Base-by-base conservation (phyloP, 2,797 vertebrate genomes). In the Intellagama lesueurii region DNA sequence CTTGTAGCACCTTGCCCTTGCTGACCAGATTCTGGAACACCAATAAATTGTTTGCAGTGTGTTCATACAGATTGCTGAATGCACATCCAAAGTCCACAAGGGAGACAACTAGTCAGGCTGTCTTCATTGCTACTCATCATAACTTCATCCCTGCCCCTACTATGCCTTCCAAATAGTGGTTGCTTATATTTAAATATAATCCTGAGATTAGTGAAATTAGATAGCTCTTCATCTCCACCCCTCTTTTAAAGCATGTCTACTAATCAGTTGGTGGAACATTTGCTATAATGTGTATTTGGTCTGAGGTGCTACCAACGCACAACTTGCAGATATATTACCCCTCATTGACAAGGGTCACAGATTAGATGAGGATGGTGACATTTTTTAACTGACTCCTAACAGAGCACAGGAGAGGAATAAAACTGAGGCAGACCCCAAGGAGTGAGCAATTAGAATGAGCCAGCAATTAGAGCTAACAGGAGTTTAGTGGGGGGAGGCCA, bases 41-140 rank as follows among this genome's bases (percentile, higher is more conserved):
- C 0, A 14, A 0, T 81, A 16, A 56, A 0, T 16, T 3, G 82
- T 0, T 60, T 2, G 76, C 7, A 32, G 73, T 0, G 0, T 66
- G 5, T 4, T 0, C 24, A 1, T 64, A 52, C 49, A 86, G 3
- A 0, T 30, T 73, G 60, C 16, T 56, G 64, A 78, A n/a, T 70
- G 32, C 40, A 60, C 30, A 66, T 22, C 68, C 84, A 0, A 0
- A 24, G 85, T 85, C 0, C 0, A 81, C 16, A n/a, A 86, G 44
- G 9, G 44, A 76, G 56, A n/a, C 83, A 40, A 40, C 85, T 89
- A 85, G 88, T 83, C 77, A 77, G 24, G 76, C 88, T 83, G 0
- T 80, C 90, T 89, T 22, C 5, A 47, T 68, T 85, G 2, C 0
- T 0, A n/a, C 26, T 87, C 4, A 0, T 49, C 72, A 77, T 90